phyloP scores from a whole-genome alignment of 2,113 vertebrate genomes.

The Genyomyrus donnyi region DNA sequence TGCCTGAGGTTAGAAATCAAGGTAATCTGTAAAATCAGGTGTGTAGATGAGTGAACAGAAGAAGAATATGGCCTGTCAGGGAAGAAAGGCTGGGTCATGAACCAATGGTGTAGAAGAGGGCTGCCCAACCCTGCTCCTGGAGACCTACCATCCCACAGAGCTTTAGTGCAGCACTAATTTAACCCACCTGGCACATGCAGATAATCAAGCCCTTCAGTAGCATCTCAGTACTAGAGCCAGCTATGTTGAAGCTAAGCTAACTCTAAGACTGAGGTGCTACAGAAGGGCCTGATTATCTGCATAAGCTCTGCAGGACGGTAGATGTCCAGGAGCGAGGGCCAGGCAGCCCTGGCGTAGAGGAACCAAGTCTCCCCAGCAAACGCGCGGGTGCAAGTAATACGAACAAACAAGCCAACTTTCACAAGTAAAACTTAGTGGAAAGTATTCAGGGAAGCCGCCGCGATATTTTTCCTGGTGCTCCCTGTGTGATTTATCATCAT shows the following conservation, averaged over 20 bases:
- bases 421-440: background rate
- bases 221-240: too few species aligned
- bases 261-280: too few species aligned
- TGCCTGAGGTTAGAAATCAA: background rate
- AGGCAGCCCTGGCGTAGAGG: background rate
- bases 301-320: too few species aligned
- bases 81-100: background rate
- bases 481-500: background rate
- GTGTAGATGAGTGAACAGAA: background rate
- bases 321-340: too few species aligned
- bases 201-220: too few species aligned
- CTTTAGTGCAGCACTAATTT: too few species aligned
- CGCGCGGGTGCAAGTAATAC: background rate
- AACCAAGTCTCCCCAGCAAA: background rate
- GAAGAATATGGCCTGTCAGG: background rate
- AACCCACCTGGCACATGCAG: too few species aligned
- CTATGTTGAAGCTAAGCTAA: too few species aligned
- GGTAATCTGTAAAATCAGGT: background rate
- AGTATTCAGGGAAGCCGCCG: background rate
- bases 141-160: too few species aligned
- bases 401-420: background rate
- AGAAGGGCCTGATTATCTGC: too few species aligned
- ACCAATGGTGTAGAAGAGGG: background rate
- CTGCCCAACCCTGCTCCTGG: too few species aligned
- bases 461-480: background rate